Percentiles rank a stretch among this genome's conserved stretches.
phyloP scores from a whole-genome alignment of 2,113 vertebrate genomes.

The Hoplias malabaricus region DNA sequence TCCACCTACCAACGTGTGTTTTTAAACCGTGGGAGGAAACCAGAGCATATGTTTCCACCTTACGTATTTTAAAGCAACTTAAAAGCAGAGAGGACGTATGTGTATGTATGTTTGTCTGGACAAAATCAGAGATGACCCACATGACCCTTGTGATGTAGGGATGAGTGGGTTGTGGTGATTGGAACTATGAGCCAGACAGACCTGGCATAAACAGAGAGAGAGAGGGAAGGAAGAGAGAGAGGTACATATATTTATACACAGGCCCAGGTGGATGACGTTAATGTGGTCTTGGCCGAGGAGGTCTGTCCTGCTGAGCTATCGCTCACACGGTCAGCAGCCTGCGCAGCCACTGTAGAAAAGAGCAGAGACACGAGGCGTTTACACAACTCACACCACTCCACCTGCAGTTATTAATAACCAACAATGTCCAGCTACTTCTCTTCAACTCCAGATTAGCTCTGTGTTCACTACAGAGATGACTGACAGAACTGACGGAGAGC shows the following conservation, averaged over 20 bases:
- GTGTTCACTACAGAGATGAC: neutral
- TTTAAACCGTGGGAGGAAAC: too few species aligned
- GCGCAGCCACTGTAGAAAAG: slow-evolving; percentile 70
- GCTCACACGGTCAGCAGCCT: slow-evolving; percentile 69
- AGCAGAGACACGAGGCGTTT: slow-evolving; percentile 8
- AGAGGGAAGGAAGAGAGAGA: neutral
- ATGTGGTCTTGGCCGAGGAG: slow-evolving; percentile 34
- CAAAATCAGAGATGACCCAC: slow-evolving; percentile 28
- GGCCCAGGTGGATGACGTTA: slow-evolving; percentile 45
- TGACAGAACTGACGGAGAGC: neutral
- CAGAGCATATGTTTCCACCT: too few species aligned
- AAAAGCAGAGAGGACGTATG: neutral
- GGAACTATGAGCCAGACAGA: slow-evolving; percentile 12
- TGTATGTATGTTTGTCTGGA: neutral
- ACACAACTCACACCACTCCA: neutral
- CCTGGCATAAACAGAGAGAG: slow-evolving; percentile 5
- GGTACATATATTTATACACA: neutral
- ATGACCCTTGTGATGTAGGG: slow-evolving; percentile 3
- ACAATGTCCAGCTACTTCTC: neutral
- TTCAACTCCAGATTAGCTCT: neutral
- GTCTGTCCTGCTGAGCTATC: slow-evolving; percentile 46
- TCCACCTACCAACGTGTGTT: too few species aligned
- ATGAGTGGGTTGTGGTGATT: slow-evolving; percentile 22
- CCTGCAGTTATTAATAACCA: slow-evolving; percentile 26
- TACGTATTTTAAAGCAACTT: neutral